These are phyloP conservation scores for Ptiloglossa arizonensis DNA, from an alignment of 1,140 invertebrate species.

Conservation along the genomic window DNA sequence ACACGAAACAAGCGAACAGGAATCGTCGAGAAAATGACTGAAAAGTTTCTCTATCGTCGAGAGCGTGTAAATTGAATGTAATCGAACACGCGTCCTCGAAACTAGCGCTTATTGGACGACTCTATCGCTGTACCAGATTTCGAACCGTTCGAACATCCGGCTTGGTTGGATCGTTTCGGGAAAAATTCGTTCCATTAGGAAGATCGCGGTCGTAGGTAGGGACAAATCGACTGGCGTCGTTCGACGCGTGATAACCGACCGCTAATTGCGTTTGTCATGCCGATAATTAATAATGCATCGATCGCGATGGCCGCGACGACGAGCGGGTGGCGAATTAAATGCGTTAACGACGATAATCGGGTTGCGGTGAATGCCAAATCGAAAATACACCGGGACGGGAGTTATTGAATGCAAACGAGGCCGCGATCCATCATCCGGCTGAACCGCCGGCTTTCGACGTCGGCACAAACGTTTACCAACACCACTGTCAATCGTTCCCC, in stretches of 20 bases:
- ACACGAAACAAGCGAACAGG: no score
- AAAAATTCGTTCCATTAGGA: slow-evolving; percentile 42
- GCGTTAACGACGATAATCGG: slow-evolving; percentile 68
- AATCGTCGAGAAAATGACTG: no score
- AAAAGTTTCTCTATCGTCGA: no score
- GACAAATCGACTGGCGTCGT: slow-evolving; percentile 31
- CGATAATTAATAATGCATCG: slow-evolving; percentile 69
- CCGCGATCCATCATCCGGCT: slow-evolving; percentile 63
- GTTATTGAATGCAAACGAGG: slow-evolving; percentile 69
- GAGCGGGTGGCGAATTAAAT: slow-evolving; percentile 65
- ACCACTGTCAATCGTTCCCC: neutral
- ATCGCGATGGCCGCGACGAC: slow-evolving; percentile 42
- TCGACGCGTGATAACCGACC: slow-evolving; percentile 35
- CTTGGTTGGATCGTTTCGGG: neutral
- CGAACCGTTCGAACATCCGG: neutral
- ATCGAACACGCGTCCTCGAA: no score
- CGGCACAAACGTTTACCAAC: slow-evolving; percentile 42
- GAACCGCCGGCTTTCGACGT: slow-evolving; percentile 52
- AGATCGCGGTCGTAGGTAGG: slow-evolving; percentile 1
- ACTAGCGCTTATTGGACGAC: no score
- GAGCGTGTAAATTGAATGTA: no score
- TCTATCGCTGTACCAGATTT: no score
- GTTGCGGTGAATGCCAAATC: slow-evolving; percentile 66
- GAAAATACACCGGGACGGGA: slow-evolving; percentile 65
- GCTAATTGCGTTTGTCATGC: slow-evolving; percentile 65